These are phyloP conservation scores for Nasonia vitripennis DNA, from an alignment of 1,140 invertebrate genomes.

Conservation along the genomic window DNA sequence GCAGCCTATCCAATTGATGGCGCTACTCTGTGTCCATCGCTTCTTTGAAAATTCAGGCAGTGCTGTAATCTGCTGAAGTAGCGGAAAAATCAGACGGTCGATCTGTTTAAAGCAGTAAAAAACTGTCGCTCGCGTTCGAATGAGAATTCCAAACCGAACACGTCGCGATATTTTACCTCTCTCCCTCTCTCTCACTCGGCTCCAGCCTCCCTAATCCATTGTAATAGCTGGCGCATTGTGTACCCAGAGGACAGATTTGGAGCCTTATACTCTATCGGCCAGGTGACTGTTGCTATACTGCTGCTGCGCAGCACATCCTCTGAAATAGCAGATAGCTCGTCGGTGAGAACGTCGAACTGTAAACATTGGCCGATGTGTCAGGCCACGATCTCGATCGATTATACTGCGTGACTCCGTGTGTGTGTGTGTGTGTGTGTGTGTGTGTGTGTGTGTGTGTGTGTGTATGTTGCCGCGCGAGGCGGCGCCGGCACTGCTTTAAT, in stretches of 20 bases:
- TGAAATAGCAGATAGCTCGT: slow-evolving; percentile 62
- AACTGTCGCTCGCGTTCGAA: no score
- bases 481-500: slow-evolving; percentile 20
- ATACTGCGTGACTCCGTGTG: not conserved
- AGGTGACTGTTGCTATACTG: slow-evolving; percentile 40
- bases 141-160: no score
- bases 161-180: no score
- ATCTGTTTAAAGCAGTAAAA: no score
- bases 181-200: not conserved
- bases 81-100: no score
- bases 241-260: slow-evolving; percentile 8
- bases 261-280: not conserved
- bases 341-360: slow-evolving; percentile 40
- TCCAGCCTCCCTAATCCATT: slow-evolving; percentile 18
- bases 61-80: no score
- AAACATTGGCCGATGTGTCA: slow-evolving; percentile 52
- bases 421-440: not conserved
- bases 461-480: not conserved
- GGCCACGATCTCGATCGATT: slow-evolving; percentile 8
- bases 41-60: slow-evolving; percentile 17
- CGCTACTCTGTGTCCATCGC: not conserved
- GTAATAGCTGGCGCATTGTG: slow-evolving; percentile 53
- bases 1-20: not conserved
- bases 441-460: not conserved
- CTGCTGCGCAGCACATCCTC: slow-evolving; percentile 48